These are phyloP conservation scores for Muntiacus reevesi DNA, from an alignment of 2,113 vertebrate genomes.

Conservation along the genomic window DNA sequence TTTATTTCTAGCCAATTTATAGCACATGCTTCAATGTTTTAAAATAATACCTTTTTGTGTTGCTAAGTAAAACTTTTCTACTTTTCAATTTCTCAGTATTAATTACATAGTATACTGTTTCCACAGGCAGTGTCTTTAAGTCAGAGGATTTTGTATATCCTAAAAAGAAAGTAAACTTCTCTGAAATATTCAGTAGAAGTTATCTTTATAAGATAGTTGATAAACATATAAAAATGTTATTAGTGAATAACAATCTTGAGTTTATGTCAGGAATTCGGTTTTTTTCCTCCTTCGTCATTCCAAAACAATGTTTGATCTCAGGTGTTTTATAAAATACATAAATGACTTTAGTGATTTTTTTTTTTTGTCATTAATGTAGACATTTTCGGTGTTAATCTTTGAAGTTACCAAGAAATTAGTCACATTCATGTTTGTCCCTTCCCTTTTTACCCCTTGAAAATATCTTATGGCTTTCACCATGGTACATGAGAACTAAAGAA, in stretches of 20 bases:
- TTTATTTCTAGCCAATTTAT: constrained; percentile 47
- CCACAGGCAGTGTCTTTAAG: background rate
- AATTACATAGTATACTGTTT: constrained; percentile 35
- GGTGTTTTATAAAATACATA: background rate
- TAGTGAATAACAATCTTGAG: background rate
- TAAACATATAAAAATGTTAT: constrained; percentile 5
- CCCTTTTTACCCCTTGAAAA: background rate
- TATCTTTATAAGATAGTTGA: constrained; percentile 35
- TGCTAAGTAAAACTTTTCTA: constrained; percentile 23
- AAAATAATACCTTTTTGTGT: constrained; percentile 40
- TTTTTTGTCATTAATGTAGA: background rate
- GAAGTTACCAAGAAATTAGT: constrained; percentile 40
- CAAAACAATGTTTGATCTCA: background rate
- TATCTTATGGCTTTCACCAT: background rate
- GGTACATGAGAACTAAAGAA: background rate
- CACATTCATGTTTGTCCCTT: background rate
- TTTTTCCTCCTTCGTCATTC: constrained; percentile 23
- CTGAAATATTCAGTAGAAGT: background rate
- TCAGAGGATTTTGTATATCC: constrained; percentile 12
- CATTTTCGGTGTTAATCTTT: constrained; percentile 40
- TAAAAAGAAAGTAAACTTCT: constrained; percentile 13
- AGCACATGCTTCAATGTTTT: constrained; percentile 46
- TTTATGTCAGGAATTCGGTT: background rate
- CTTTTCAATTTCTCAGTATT: constrained; percentile 34
- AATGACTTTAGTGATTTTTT: background rate